Evolutionary conservation across 2,888 invertebrate species (phyloP).

Genomic region (Entomobrya multifasciata): DNA sequence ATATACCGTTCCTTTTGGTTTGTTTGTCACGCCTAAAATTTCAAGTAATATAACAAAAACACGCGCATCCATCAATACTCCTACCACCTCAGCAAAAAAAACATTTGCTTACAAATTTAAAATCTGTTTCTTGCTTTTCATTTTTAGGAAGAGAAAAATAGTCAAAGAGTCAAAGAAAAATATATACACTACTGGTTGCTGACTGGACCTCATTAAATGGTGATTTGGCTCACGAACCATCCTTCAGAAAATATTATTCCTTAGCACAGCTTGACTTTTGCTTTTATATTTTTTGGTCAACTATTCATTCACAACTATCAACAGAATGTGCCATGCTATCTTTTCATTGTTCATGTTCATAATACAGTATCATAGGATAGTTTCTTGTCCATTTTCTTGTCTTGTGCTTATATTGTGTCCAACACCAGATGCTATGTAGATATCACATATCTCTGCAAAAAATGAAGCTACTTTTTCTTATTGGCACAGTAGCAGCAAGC

Average conservation of each 20-base stretch:
- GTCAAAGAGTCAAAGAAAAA: background rate
- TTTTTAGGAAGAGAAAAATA: slow-evolving; percentile 1
- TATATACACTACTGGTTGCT: slow-evolving; percentile 12
- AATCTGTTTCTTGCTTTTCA: slow-evolving; percentile 3
- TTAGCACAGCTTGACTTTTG: slow-evolving; percentile 63
- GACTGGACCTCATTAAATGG: slow-evolving; percentile 62
- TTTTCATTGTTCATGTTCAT: background rate
- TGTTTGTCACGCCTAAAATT: slow-evolving; percentile 54
- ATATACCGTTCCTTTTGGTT: slow-evolving; percentile 12
- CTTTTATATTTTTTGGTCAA: slow-evolving; percentile 27
- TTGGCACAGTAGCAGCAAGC: background rate
- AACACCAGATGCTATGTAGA: background rate
- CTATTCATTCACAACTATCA: background rate
- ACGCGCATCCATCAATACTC: background rate
- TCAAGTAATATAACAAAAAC: background rate
- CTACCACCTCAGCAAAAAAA: background rate
- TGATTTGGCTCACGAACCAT: slow-evolving; percentile 47
- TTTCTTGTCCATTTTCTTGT: background rate
- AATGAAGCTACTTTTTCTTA: slow-evolving; percentile 9
- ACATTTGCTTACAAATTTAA: background rate
- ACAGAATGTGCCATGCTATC: slow-evolving; percentile 19
- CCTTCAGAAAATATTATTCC: slow-evolving; percentile 48
- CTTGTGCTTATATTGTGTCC: slow-evolving; percentile 10
- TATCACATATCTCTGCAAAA: slow-evolving; percentile 47
- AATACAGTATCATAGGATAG: background rate